Percentiles rank a stretch among this genome's conserved stretches.
Evolutionary conservation across 2,888 invertebrate genomes (phyloP).

Genomic region (Rhyacophila evoluta): DNA sequence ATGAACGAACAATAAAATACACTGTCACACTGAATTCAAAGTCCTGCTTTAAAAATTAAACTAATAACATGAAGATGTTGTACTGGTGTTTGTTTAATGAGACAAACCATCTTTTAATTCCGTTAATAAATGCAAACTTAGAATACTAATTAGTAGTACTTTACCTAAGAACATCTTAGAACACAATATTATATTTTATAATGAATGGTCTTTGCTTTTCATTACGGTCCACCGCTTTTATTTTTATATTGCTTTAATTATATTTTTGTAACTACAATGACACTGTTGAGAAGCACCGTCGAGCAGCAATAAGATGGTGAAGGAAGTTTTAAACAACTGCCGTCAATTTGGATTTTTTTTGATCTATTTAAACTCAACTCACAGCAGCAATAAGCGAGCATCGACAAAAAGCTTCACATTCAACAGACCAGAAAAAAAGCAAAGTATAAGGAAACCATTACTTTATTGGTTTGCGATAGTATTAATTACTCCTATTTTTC

Average conservation of each 20-base stretch:
- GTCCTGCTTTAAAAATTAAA: neutral
- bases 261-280: neutral
- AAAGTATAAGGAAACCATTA: too few relatives aligned
- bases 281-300: too few relatives aligned
- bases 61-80: neutral
- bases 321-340: too few relatives aligned
- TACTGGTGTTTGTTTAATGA: too few relatives aligned
- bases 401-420: too few relatives aligned
- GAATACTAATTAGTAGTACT: slow-evolving; percentile 2
- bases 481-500: too few relatives aligned
- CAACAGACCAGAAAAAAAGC: too few relatives aligned
- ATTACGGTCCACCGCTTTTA: neutral
- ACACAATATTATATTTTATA: neutral
- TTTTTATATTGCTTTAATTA: neutral
- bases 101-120: neutral
- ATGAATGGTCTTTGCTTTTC: neutral
- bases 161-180: slow-evolving; percentile 6
- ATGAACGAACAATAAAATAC: neutral
- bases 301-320: too few relatives aligned
- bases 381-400: too few relatives aligned
- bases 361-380: too few relatives aligned
- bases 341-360: too few relatives aligned
- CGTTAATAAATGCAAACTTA: slow-evolving; percentile 15
- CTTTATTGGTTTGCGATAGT: too few relatives aligned
- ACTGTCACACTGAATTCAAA: neutral